Base-by-base conservation (phyloP, 2,113 vertebrate genomes). In the Anarrhichthys ocellatus region DNA sequence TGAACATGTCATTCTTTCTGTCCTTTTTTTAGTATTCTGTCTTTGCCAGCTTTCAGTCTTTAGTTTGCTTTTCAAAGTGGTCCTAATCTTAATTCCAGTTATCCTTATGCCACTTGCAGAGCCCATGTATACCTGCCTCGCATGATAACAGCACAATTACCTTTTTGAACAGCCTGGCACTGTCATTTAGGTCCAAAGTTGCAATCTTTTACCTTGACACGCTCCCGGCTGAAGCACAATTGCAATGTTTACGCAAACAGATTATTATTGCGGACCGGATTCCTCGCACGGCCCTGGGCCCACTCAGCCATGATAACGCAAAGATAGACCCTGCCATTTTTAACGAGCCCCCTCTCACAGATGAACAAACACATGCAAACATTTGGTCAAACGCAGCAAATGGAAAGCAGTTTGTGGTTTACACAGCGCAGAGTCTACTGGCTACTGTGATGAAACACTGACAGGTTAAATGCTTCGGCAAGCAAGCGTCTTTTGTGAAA, bases 161-260 rank as follows among this genome's bases (percentile, higher is more conserved):
- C 5, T 50, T 42, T 46, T 18, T 68, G 17, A 65, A 18, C 58
- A 78, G 22, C 52, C 5, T 6, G 34, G 3, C 32, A 34, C 34
- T 34, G 34, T 80, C 42, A 75, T 76, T 68, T 38, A 13, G 20
- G 46, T 59, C 38, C n/a, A 62, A 20, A 61, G 64, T 38, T 58
- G 67, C 36, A 46, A 42, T 68, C 20, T 6, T 64, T 81, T 68
- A 32, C 54, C 44, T 79, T 36, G 67, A 50, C 63, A 59, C 50
- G 17, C 66, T 67, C 74, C 44, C 82, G 76, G 76, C 86, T 75
- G 56, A 88, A 44, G 34, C 74, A 72, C 74, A 86, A 80, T 66
- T 34, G 46, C 29, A 81, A 58, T 84, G 89, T 92, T 92, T 91
- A 88, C 80, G 89, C 82, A 87, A 90, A 71, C 54, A 67, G 73